Conservation (phyloP, 2,888 invertebrate species). For the Osmoderma eremita region DNA sequence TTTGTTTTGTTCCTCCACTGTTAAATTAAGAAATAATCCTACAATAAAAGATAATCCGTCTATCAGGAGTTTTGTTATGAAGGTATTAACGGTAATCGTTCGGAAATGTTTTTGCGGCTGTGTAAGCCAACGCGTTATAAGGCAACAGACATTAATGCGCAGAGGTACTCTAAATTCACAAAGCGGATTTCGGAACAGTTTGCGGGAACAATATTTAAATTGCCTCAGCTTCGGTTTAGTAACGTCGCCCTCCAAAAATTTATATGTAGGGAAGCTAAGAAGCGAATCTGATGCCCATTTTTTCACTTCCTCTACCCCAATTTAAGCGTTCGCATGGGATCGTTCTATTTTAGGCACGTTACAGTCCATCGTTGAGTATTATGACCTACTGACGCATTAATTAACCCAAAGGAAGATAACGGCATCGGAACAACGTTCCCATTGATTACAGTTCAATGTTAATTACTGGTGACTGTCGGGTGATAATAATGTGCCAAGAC, state of each 20-base stretch:
- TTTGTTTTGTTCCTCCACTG: no score
- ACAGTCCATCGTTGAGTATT: slow-evolving; percentile 14
- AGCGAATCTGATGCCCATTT: neutral
- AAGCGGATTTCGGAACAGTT: slow-evolving; percentile 30
- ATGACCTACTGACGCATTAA: slow-evolving; percentile 25
- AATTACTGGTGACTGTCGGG: neutral
- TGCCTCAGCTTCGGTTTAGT: slow-evolving; percentile 20
- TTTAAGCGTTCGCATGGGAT: neutral
- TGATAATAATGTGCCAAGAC: slow-evolving; percentile 12
- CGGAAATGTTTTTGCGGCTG: slow-evolving; percentile 13
- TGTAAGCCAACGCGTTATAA: slow-evolving; percentile 16
- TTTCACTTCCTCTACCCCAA: neutral
- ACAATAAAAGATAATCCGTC: slow-evolving; percentile 9
- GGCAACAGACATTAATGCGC: slow-evolving; percentile 27
- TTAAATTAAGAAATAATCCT: no score
- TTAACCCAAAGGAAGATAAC: slow-evolving; percentile 16
- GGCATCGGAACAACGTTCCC: neutral
- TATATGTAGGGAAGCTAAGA: neutral
- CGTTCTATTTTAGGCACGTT: slow-evolving; percentile 12
- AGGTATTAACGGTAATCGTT: slow-evolving; percentile 25
- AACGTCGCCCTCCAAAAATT: neutral
- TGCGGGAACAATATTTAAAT: slow-evolving; percentile 31
- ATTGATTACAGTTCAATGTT: slow-evolving; percentile 19
- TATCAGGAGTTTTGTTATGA: slow-evolving; percentile 20
- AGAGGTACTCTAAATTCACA: slow-evolving; percentile 24